Evolutionary conservation across 2,888 invertebrate genomes (phyloP), one percentile per base, ranked within the genome.

Genomic region (Caenorhabditis zanzibari): DNA sequence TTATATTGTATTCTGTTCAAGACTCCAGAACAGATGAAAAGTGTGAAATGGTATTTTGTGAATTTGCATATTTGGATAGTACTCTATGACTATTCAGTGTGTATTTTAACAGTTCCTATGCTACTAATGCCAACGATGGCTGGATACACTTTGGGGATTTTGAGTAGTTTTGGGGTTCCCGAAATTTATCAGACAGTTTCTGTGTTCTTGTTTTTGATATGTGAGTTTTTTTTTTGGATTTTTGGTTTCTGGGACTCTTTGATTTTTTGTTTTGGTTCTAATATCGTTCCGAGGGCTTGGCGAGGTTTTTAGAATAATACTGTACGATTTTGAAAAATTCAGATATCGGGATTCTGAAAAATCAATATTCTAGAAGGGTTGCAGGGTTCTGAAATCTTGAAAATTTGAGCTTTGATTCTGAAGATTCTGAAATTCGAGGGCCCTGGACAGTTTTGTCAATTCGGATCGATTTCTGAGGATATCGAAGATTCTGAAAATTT

Each of bases 11-110:
- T 68, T 2, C 24, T 68, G n/a, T 54, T 38, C 68, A 68, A 68
- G 14, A 68, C 68, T 9, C 68, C 68, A 5, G 47, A 66, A 24
- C 28, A 54, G 19, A 76, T 76, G 76, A 76, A 26, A 19, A 28
- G 58, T n/a, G 68, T 76, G 7, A 76, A 76, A 38, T 68, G 59
- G 59, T 38, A 68, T 24, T 47, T 76, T 16, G 4, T 68, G n/a
- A 58, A 54, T 9, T 16, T 59, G 16, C 49, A 61, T 7, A 22
- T 69, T 19, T 69, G 68, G 68, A 49, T 49, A 0, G 12, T 52
- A 6, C 6, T 35, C 1, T 69, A 64, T 24, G 68, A 69, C 4
- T 52, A 49, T 28, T 26, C 59, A 0, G 22, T 47, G 2, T 32
- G 59, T 19, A 10, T 56, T 16, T 44, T 68, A 0, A 61, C 49